Percentiles rank a stretch among this genome's conserved stretches.
These are phyloP conservation scores for Eupsittula cactorum DNA, from an alignment of 2,113 vertebrate genomes.

Conservation along the genomic window DNA sequence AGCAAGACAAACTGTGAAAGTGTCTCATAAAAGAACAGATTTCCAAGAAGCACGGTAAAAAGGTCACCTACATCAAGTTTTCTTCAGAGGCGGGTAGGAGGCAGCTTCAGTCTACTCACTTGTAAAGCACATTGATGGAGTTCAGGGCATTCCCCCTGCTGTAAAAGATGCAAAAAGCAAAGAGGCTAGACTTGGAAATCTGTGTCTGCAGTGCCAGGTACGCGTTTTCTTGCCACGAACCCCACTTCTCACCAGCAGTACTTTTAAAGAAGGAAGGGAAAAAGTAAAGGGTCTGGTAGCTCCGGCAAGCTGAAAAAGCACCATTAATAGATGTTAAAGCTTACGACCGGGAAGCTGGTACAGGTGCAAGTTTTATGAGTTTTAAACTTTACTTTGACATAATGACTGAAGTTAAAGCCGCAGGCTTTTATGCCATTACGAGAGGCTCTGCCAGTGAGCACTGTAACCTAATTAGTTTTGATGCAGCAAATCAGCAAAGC, in stretches of 20 bases:
- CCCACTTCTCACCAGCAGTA: background rate
- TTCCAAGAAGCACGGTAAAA: slow-evolving; percentile 63
- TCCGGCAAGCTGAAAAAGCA: background rate
- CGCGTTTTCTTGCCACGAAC: rapidly evolving
- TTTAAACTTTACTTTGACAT: slow-evolving; percentile 62
- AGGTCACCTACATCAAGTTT: slow-evolving; percentile 38
- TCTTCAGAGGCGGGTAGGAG: background rate
- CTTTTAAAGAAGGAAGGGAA: background rate
- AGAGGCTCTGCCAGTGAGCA: slow-evolving; percentile 69
- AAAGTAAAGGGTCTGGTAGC: background rate
- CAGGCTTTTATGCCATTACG: slow-evolving; percentile 68
- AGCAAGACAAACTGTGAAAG: slow-evolving; percentile 24
- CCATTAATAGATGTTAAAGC: background rate
- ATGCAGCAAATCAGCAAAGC: slow-evolving; percentile 79
- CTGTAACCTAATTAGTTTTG: slow-evolving; percentile 81
- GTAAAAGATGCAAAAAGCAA: background rate
- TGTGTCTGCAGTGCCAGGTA: rapidly evolving
- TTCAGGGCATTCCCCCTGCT: background rate
- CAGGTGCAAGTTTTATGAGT: slow-evolving; percentile 10
- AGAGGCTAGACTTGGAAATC: background rate
- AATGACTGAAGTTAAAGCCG: slow-evolving; percentile 51
- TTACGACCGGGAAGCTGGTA: slow-evolving; percentile 25
- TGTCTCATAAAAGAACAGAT: background rate
- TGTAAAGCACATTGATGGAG: background rate
- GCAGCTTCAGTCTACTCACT: background rate